Conservation (phyloP, 2,113 vertebrate species). For the Hippopotamus amphibius region DNA sequence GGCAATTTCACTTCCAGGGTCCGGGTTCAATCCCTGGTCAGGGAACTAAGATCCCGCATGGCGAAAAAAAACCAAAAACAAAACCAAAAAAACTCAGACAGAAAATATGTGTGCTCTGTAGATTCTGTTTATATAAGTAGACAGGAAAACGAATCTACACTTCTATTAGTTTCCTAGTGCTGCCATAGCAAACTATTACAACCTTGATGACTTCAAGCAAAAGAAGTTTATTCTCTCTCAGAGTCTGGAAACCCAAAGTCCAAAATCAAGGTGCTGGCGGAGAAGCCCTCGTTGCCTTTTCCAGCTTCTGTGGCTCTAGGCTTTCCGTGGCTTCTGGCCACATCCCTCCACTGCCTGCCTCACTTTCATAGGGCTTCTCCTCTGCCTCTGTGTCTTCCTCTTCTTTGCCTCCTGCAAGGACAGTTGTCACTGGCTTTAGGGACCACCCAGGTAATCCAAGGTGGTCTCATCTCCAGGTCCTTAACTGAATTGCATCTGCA, state of each 20-base stretch:
- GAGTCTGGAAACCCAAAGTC: too few relatives aligned
- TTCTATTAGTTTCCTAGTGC: not conserved
- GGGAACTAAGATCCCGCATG: too few relatives aligned
- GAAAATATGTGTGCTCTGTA: not conserved
- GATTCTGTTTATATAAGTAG: not conserved
- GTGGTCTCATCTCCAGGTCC: not conserved
- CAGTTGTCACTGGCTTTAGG: too few relatives aligned
- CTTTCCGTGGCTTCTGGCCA: not conserved
- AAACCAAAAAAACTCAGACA: too few relatives aligned
- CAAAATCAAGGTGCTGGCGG: too few relatives aligned
- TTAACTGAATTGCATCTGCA: not conserved
- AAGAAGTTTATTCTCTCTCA: too few relatives aligned
- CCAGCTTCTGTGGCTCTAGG: not conserved
- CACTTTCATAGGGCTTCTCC: not conserved
- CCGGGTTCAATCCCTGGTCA: too few relatives aligned
- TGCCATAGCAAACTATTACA: too few relatives aligned
- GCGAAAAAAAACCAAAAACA: too few relatives aligned
- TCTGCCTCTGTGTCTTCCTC: not conserved
- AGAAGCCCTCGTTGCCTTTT: not conserved
- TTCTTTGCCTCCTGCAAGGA: not conserved
- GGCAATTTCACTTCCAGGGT: too few relatives aligned
- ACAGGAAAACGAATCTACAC: not conserved
- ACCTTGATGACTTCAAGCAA: too few relatives aligned
- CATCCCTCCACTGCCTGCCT: not conserved
- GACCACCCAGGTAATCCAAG: not conserved